Conservation (phyloP, 2,113 vertebrate species). For the Malurus elegans region DNA sequence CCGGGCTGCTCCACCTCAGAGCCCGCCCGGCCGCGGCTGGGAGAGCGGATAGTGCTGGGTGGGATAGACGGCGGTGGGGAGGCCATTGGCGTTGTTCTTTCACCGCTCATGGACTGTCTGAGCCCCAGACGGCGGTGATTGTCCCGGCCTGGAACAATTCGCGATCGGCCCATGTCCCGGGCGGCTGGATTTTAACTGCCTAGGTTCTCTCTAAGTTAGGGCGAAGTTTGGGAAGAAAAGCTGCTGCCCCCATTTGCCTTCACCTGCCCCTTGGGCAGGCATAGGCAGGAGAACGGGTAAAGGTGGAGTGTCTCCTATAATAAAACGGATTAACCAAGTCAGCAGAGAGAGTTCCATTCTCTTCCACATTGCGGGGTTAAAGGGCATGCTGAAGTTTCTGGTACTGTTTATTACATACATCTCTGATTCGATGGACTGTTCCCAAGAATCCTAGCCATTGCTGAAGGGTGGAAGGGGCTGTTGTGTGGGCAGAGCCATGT, state of each 20-base stretch:
- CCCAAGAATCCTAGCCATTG: rapidly evolving
- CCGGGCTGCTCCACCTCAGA: rapidly evolving
- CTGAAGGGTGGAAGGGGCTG: rapidly evolving
- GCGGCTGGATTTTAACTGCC: rapidly evolving
- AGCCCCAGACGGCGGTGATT: rapidly evolving
- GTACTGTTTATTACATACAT: rapidly evolving
- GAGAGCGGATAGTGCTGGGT: rapidly evolving
- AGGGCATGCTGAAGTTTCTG: neutral
- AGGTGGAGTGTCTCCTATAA: neutral
- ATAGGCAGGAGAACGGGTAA: rapidly evolving
- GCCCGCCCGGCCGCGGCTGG: neutral
- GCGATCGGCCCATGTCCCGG: rapidly evolving
- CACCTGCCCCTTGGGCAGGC: rapidly evolving
- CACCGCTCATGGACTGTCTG: rapidly evolving
- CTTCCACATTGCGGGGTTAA: rapidly evolving
- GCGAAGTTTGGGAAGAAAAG: neutral
- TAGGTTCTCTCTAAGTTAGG: no score
- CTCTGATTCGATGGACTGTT: rapidly evolving
- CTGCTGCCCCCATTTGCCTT: rapidly evolving
- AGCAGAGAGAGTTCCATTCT: neutral
- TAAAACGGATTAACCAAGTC: neutral
- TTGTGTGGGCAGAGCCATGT: neutral
- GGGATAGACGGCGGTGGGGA: rapidly evolving
- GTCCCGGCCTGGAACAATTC: rapidly evolving
- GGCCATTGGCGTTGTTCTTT: rapidly evolving